Evolutionary conservation across 2,797 vertebrate species (phyloP).

Genomic region (Danio kyathit): DNA sequence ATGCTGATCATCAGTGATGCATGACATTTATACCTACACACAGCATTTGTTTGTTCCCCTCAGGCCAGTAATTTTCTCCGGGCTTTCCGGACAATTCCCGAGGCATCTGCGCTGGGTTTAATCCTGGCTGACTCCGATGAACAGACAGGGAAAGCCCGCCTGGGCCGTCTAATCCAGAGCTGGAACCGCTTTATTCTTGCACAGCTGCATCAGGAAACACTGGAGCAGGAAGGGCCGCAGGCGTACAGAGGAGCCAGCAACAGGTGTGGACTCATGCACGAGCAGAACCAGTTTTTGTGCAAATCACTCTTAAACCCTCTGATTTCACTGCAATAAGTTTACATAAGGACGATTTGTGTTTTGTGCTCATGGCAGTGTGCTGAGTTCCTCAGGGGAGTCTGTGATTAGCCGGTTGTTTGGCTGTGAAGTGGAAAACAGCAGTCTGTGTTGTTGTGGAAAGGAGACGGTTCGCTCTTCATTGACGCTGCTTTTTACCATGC

Average conservation of each 20-base stretch:
- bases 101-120: conserved; percentile 94
- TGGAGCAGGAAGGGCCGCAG: conserved; percentile 95
- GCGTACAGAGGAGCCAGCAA: conserved; percentile 91
- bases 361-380: conserved; percentile 72
- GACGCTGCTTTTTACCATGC: conserved; percentile 96
- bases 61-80: conserved; percentile 97
- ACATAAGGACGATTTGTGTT: not conserved
- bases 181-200: conserved; percentile 99
- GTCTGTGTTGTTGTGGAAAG: conserved; percentile 96
- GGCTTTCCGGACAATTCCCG: conserved; percentile 97
- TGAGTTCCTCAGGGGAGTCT: conserved; percentile 91
- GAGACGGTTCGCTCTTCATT: conserved; percentile 95
- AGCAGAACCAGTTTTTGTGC: not conserved
- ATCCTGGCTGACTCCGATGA: conserved; percentile 97
- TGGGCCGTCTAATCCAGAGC: conserved; percentile 96
- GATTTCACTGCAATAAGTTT: not conserved
- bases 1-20: not conserved
- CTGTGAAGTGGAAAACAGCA: conserved; percentile 98
- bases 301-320: not conserved
- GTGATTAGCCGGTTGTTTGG: conserved; percentile 94
- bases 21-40: not conserved
- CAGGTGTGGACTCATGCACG: conserved; percentile 76
- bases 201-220: conserved; percentile 97
- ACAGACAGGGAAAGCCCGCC: conserved; percentile 92
- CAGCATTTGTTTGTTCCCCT: conserved; percentile 13